Evolutionary conservation across 2,888 invertebrate species (phyloP).

Genomic region (Cryptocheilus praepositus): DNA sequence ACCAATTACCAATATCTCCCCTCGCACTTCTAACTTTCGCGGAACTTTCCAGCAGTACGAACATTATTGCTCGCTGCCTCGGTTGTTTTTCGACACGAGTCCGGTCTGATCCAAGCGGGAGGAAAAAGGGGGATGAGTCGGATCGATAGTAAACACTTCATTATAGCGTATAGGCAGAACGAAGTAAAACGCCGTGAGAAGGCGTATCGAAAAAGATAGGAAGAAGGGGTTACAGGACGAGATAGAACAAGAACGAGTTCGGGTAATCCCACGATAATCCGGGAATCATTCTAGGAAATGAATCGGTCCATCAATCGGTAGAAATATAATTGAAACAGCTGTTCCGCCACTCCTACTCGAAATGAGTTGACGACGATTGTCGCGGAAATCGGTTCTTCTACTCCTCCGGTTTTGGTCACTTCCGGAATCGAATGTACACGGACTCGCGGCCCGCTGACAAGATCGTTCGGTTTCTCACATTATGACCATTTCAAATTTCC

Average conservation of each 20-base stretch:
- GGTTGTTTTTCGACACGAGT: slow-evolving; percentile 22
- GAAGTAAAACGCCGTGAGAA: slow-evolving; percentile 24
- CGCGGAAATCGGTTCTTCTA: slow-evolving; percentile 33
- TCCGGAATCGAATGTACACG: slow-evolving; percentile 29
- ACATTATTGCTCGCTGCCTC: slow-evolving; percentile 19
- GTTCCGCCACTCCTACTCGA: slow-evolving; percentile 47
- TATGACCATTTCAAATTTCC: slow-evolving; percentile 54
- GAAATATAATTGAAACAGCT: slow-evolving; percentile 63
- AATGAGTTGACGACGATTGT: slow-evolving; percentile 37
- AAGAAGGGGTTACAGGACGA: not conserved
- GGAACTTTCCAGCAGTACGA: too few relatives aligned
- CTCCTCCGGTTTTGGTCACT: slow-evolving; percentile 32
- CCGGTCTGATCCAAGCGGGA: slow-evolving; percentile 28
- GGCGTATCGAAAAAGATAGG: not conserved
- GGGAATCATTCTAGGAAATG: slow-evolving; percentile 57
- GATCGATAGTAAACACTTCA: slow-evolving; percentile 54
- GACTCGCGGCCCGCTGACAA: too few relatives aligned
- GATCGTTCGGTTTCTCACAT: slow-evolving; percentile 27
- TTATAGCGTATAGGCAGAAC: slow-evolving; percentile 42
- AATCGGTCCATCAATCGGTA: slow-evolving; percentile 56
- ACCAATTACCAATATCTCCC: too few relatives aligned
- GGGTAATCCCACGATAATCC: slow-evolving; percentile 57
- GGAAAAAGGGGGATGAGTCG: slow-evolving; percentile 15
- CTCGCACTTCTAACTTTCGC: too few relatives aligned
- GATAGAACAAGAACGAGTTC: slow-evolving; percentile 9